A percentile compares a stretch with the other conserved stretches of the same genome.
Conservation (phyloP, 1,140 invertebrate genomes). For the Magallana gigas region DNA sequence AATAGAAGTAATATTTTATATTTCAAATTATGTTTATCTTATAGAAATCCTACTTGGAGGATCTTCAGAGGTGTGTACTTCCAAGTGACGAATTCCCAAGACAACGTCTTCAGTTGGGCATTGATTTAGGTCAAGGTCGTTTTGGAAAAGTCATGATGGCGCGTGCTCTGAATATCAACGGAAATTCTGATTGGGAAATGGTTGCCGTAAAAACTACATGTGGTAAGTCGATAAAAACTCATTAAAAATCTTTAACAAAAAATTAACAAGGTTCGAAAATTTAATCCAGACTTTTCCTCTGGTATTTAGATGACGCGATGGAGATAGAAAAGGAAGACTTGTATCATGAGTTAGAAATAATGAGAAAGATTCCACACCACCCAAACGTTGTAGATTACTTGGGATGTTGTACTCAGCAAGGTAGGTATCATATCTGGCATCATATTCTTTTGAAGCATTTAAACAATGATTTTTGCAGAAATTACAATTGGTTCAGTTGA, state of each 20-base stretch:
- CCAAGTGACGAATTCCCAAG: slow-evolving; percentile 60
- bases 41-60: slow-evolving; percentile 24
- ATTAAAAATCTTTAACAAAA: background rate
- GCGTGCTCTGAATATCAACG: slow-evolving; percentile 65
- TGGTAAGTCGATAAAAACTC: slow-evolving; percentile 53
- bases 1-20: too few species aligned
- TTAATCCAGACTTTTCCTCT: too few species aligned
- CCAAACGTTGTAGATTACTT: slow-evolving; percentile 67
- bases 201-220: slow-evolving; percentile 70
- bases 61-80: slow-evolving; percentile 11
- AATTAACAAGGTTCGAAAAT: background rate
- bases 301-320: slow-evolving; percentile 61
- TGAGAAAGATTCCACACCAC: slow-evolving; percentile 67
- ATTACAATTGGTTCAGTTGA: background rate
- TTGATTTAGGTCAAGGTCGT: slow-evolving; percentile 69
- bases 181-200: slow-evolving; percentile 65
- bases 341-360: slow-evolving; percentile 65
- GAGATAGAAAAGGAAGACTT: slow-evolving; percentile 69
- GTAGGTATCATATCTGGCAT: slow-evolving; percentile 43
- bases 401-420: slow-evolving; percentile 66
- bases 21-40: background rate
- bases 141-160: slow-evolving; percentile 70
- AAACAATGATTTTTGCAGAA: background rate
- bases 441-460: background rate
- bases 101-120: slow-evolving; percentile 61